A percentile compares a stretch with the other conserved stretches of the same genome.
Conservation (phyloP, 2,797 vertebrate species). For the Antennarius maculatus region DNA sequence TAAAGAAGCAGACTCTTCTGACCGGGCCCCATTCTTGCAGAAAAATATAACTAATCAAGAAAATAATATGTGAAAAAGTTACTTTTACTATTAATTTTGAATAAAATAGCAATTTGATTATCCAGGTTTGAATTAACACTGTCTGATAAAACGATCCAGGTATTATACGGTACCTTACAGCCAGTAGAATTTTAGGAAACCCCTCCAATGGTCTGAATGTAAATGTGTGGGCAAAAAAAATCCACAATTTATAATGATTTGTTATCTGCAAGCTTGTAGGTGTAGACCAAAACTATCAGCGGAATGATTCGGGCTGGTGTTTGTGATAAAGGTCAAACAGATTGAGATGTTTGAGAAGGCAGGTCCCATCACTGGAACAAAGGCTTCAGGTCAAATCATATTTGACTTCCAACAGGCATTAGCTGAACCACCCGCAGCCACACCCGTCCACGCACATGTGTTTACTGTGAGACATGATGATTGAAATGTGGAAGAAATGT, state of each 20-base stretch:
- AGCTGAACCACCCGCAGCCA: conserved; percentile 10
- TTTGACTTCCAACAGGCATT: conserved; percentile 6
- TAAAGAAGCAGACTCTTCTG: conserved; percentile 25
- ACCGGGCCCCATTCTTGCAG: conserved; percentile 27
- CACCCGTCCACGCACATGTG: neutral
- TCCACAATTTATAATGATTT: conserved; percentile 18
- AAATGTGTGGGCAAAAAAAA: neutral
- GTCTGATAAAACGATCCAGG: neutral
- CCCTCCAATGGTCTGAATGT: neutral
- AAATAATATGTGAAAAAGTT: neutral
- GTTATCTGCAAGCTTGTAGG: conserved; percentile 37
- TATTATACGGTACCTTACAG: conserved; percentile 24
- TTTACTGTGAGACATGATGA: no score
- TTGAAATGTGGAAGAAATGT: no score
- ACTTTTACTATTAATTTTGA: neutral
- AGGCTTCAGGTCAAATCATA: conserved; percentile 16
- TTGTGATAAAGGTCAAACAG: neutral
- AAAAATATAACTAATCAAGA: conserved; percentile 1
- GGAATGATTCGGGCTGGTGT: neutral
- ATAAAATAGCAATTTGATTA: neutral
- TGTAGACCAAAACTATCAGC: conserved; percentile 12
- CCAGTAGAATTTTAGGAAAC: conserved; percentile 4
- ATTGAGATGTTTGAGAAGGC: conserved; percentile 25
- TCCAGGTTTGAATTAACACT: neutral
- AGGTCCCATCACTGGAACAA: neutral